Evolutionary conservation across 2,888 invertebrate genomes (phyloP).

Genomic region (Prosapia bicincta): DNA sequence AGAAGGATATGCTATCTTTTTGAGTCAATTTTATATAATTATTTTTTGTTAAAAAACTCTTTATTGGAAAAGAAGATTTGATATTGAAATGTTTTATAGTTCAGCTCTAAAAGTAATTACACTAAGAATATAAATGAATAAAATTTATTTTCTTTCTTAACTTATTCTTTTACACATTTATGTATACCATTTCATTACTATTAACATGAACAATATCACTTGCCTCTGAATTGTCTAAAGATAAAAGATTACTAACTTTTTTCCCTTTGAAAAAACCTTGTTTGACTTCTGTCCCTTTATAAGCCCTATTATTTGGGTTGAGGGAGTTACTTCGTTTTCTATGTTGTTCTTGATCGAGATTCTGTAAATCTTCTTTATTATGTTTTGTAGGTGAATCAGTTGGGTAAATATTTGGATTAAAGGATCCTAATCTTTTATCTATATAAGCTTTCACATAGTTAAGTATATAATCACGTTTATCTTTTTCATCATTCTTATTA

Average conservation of each 20-base stretch:
- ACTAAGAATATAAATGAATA: no score
- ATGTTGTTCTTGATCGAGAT: not conserved
- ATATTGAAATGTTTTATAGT: no score
- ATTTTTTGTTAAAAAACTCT: no score
- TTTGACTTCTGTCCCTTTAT: not conserved
- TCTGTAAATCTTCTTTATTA: not conserved
- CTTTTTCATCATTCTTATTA: not conserved
- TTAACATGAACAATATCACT: not conserved
- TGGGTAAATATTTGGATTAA: not conserved
- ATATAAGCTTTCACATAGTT: not conserved
- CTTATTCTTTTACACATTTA: not conserved
- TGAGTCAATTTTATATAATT: no score
- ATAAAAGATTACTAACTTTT: not conserved
- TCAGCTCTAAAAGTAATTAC: no score
- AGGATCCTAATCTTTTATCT: not conserved
- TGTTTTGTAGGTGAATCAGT: not conserved
- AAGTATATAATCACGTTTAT: not conserved
- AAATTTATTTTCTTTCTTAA: no score
- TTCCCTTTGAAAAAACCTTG: not conserved
- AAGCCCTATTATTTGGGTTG: not conserved
- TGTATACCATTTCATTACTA: not conserved
- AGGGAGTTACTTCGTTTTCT: not conserved
- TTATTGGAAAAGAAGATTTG: no score
- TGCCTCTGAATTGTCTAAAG: not conserved
- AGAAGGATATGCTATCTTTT: no score